Evolutionary conservation across 2,113 vertebrate species (phyloP).

Genomic region (Macroglossus sobrinus): DNA sequence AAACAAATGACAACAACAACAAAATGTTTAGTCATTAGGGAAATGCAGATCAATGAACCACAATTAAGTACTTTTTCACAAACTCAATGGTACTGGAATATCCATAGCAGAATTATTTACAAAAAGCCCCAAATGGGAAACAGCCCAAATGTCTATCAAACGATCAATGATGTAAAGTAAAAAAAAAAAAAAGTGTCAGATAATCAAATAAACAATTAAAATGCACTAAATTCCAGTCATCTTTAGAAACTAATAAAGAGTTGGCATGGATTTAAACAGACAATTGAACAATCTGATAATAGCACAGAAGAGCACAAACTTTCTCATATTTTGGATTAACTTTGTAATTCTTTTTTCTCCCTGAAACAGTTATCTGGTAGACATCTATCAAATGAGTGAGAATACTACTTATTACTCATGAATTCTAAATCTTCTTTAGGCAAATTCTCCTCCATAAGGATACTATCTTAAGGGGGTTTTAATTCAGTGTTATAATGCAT

Average conservation of each 20-base stretch:
- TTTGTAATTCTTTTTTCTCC: neutral
- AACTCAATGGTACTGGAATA: neutral
- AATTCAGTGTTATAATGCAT: neutral
- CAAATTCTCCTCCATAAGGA: neutral
- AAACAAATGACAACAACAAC: neutral
- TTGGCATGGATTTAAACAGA: neutral
- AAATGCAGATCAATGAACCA: neutral
- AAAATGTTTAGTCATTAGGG: neutral
- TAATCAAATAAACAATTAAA: neutral
- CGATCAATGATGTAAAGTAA: neutral
- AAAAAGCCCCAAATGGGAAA: neutral
- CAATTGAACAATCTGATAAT: neutral
- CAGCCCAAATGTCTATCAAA: neutral
- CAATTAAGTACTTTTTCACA: neutral
- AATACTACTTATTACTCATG: neutral
- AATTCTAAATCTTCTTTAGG: neutral
- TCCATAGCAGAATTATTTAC: neutral
- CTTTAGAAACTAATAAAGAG: neutral
- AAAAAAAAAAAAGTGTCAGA: neutral
- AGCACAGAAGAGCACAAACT: neutral
- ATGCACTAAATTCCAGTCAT: neutral
- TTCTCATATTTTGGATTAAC: neutral
- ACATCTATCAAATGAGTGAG: neutral
- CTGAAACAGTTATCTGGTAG: neutral
- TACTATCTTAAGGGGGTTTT: neutral